Evolutionary conservation across 2,888 invertebrate species (phyloP).

Genomic region (Noctua pronuba): DNA sequence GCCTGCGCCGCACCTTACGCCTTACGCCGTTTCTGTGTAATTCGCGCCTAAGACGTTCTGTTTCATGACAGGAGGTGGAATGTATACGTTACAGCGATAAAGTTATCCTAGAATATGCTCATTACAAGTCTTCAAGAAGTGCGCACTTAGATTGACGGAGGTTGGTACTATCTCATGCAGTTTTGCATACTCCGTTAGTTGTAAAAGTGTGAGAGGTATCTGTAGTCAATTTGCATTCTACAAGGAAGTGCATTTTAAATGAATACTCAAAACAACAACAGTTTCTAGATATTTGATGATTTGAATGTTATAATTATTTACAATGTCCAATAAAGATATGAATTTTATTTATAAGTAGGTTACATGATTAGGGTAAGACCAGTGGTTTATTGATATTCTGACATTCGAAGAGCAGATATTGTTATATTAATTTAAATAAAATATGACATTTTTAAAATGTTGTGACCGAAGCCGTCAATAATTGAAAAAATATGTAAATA

Average conservation of each 20-base stretch:
- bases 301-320: not conserved
- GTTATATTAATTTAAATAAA: constrained; percentile 20
- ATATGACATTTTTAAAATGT: constrained; percentile 33
- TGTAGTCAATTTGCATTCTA: constrained; percentile 37
- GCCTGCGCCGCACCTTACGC: too few species aligned
- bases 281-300: not conserved
- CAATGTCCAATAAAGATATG: not conserved
- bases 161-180: constrained; percentile 41
- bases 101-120: constrained; percentile 38
- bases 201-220: constrained; percentile 54
- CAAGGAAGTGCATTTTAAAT: constrained; percentile 12
- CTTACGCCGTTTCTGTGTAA: too few species aligned
- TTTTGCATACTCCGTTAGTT: constrained; percentile 59
- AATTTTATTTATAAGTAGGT: not conserved
- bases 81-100: constrained; percentile 32
- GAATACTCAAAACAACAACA: constrained; percentile 2
- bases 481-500: constrained; percentile 51
- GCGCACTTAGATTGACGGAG: constrained; percentile 35
- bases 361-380: constrained; percentile 7
- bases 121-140: constrained; percentile 46
- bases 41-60: too few species aligned
- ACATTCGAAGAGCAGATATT: constrained; percentile 20
- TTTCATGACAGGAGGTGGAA: not conserved
- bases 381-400: constrained; percentile 37
- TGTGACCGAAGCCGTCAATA: constrained; percentile 31